Base-by-base conservation (phyloP, 2,888 invertebrate species). In the Metallyticus violacea region DNA sequence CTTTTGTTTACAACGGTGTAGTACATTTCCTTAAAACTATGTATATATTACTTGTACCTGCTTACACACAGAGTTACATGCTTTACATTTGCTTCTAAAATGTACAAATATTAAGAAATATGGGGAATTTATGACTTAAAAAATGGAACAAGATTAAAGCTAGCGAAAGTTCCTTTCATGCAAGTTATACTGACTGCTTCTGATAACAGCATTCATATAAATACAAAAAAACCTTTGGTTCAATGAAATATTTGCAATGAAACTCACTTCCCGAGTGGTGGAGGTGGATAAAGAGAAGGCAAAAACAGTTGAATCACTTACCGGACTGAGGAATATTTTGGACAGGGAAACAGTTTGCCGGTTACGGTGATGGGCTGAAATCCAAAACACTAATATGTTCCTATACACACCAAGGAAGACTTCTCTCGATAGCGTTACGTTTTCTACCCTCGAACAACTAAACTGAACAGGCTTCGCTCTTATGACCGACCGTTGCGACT, bases 381-480 rank as follows among this genome's bases (percentile, higher is more conserved):
- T 83, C 77, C 77, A 83, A 83, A 27, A 5, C 22, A 22, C 27
- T 79, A 79, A 15, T 4, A 7, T 27, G 25, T 62, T 26, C 28
- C 30, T 82, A 7, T 28, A 77, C 77, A 40, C 40, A 40, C 40
- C n/a, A n/a, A n/a, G 26, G 81, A 81, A 15, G 26, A 62, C 81
- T 81, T 62, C 78, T n/a, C 78, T 78, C 78, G 78, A 22, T 6
- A 78, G 6, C 25, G 78, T 78, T 78, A n/a, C n/a, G n/a, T n/a
- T n/a, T n/a, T n/a, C 83, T 77, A 77, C 83, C 83, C 83, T 28
- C 29, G 4, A 40, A 62, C 40, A 62, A 62, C 83, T 83, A 77
- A 82, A 83, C 83, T 77, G 40, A 62, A 62, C 40, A 15, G 83
- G 83, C 83, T 83, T 83, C 83, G 29, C 77, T 83, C 83, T 62